phyloP scores from a whole-genome alignment of 2,888 invertebrate species.

The Eupithecia subumbrata region DNA sequence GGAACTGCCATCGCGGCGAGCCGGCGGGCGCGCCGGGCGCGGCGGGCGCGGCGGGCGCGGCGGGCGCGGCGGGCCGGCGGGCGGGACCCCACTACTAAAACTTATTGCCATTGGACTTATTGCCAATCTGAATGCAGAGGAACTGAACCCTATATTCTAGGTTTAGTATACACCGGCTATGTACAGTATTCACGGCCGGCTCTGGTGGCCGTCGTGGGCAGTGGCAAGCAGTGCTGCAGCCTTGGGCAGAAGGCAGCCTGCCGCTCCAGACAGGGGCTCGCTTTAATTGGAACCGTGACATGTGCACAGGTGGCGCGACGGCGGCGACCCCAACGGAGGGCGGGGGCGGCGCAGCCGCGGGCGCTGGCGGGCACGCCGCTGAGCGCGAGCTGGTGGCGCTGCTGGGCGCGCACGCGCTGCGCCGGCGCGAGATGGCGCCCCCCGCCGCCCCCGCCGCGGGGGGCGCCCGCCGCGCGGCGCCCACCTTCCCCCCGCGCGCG shows the following conservation, averaged over 20 bases:
- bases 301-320: not conserved
- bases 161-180: no score
- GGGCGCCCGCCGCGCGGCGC: conserved; percentile 14
- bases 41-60: no score
- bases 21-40: no score
- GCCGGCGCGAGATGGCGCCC: conserved; percentile 50
- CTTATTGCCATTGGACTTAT: no score
- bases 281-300: not conserved
- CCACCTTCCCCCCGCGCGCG: conserved; percentile 54
- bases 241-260: not conserved
- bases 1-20: no score
- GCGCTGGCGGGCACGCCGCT: conserved; percentile 49
- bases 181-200: not conserved
- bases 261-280: not conserved
- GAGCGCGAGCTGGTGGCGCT: conserved; percentile 66
- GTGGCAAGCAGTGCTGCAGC: not conserved
- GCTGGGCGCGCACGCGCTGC: conserved; percentile 52
- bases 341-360: not conserved
- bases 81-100: no score
- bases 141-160: no score
- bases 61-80: no score
- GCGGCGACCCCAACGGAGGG: not conserved
- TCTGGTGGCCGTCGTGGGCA: no score
- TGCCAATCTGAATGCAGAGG: no score
- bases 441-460: conserved; percentile 16